These are phyloP conservation scores for Cryptus viduatorius DNA, from an alignment of 2,888 invertebrate genomes.

Conservation along the genomic window DNA sequence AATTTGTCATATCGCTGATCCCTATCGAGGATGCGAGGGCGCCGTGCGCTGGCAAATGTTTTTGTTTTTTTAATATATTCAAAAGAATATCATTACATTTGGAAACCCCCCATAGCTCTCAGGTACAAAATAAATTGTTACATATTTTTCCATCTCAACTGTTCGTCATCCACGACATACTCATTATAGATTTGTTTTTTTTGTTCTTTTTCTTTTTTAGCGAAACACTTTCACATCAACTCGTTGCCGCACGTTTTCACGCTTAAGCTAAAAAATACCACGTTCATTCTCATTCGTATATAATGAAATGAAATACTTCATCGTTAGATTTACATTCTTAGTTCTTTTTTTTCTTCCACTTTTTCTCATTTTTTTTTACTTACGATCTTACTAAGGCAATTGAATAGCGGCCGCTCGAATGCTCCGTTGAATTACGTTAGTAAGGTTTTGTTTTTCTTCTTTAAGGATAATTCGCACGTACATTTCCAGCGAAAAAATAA, in stretches of 20 bases:
- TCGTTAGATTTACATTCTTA: constrained; percentile 57
- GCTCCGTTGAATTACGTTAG: constrained; percentile 52
- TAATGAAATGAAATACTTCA: constrained; percentile 68
- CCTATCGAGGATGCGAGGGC: constrained; percentile 27
- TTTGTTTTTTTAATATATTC: constrained; percentile 20
- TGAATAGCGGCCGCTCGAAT: constrained; percentile 71
- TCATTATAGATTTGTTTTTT: constrained; percentile 66
- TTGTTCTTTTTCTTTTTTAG: constrained; percentile 69
- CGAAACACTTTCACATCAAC: constrained; percentile 69
- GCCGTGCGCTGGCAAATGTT: constrained; percentile 17
- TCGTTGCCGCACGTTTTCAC: constrained; percentile 38
- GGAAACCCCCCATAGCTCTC: constrained; percentile 68
- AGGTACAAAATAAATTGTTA: constrained; percentile 70
- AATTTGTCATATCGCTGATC: constrained; percentile 35
- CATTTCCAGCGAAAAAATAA: too few relatives aligned
- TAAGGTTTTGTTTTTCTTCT: constrained; percentile 24
- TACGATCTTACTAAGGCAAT: constrained; percentile 75
- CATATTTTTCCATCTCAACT: constrained; percentile 61
- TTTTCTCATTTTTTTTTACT: constrained; percentile 55
- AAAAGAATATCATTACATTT: constrained; percentile 37
- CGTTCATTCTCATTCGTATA: constrained; percentile 58
- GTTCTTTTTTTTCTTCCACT: constrained; percentile 6
- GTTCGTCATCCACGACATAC: constrained; percentile 64
- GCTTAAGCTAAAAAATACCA: constrained; percentile 67
- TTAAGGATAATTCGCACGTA: too few relatives aligned